Conservation (phyloP, 2,113 vertebrate genomes). For the Nyctereutes procyonoides region DNA sequence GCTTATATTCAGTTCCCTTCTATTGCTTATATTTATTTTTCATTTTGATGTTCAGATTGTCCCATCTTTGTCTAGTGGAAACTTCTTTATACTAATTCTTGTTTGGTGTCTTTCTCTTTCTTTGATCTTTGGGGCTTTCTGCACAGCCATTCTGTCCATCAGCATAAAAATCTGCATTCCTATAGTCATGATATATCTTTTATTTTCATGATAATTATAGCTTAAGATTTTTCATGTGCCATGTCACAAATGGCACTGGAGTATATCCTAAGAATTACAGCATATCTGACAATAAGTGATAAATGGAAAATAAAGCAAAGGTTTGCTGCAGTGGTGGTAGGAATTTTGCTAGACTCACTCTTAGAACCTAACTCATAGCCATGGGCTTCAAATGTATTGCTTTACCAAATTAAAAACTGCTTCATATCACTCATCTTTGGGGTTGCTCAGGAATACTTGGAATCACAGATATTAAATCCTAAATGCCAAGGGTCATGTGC, state of each 20-base stretch:
- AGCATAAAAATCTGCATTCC: background rate
- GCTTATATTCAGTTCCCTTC: background rate
- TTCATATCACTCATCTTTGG: background rate
- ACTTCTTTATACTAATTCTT: background rate
- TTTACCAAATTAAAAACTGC: background rate
- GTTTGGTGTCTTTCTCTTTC: background rate
- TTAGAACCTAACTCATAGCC: background rate
- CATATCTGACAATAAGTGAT: background rate
- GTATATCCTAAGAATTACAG: background rate
- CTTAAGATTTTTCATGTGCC: background rate
- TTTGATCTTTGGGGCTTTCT: background rate
- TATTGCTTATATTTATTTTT: background rate
- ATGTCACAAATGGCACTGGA: background rate
- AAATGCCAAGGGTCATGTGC: background rate
- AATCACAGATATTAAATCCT: background rate
- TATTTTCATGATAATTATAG: constrained; percentile 1
- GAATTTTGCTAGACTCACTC: background rate
- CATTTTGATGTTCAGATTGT: background rate
- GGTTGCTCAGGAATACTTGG: background rate
- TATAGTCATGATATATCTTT: background rate
- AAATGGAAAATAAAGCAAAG: background rate
- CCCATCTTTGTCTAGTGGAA: background rate
- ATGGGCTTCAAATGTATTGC: background rate
- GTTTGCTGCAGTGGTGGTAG: background rate
- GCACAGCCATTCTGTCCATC: background rate